Conservation (phyloP, 1,140 invertebrate genomes). For the Aphelenchoides avenae region DNA sequence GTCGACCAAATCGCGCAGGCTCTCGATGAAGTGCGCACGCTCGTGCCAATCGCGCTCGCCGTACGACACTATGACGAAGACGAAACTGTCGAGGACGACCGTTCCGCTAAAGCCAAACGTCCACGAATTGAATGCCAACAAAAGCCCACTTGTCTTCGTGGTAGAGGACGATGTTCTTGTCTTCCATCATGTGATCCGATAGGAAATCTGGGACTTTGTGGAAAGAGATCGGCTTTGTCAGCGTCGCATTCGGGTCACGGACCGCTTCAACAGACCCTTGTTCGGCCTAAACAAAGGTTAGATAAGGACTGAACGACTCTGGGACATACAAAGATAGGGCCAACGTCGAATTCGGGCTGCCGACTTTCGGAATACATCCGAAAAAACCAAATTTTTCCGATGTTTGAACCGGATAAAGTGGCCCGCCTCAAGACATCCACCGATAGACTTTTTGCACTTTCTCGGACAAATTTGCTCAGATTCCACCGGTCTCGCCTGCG, state of each 20-base stretch:
- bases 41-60: slow-evolving; percentile 38
- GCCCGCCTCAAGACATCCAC: too few relatives aligned
- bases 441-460: too few relatives aligned
- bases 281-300: too few relatives aligned
- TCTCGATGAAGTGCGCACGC: slow-evolving; percentile 34
- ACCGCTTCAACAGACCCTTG: not conserved
- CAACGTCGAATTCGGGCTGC: not conserved
- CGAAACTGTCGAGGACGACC: slow-evolving; percentile 29
- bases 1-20: slow-evolving; percentile 34
- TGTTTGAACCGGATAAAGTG: too few relatives aligned
- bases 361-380: not conserved
- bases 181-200: slow-evolving; percentile 23
- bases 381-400: slow-evolving; percentile 1
- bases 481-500: too few relatives aligned
- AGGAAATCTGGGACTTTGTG: slow-evolving; percentile 33
- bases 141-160: slow-evolving; percentile 25
- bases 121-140: not conserved
- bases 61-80: slow-evolving; percentile 33
- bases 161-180: slow-evolving; percentile 37
- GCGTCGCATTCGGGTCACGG: slow-evolving; percentile 7
- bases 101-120: not conserved
- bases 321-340: not conserved
- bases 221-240: too few relatives aligned
- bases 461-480: too few relatives aligned
- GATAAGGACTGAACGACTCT: not conserved